A percentile compares a stretch with the other conserved stretches of the same genome.
These are phyloP conservation scores for Muscidifurax raptorellus DNA, from an alignment of 1,140 invertebrate genomes.

Conservation along the genomic window DNA sequence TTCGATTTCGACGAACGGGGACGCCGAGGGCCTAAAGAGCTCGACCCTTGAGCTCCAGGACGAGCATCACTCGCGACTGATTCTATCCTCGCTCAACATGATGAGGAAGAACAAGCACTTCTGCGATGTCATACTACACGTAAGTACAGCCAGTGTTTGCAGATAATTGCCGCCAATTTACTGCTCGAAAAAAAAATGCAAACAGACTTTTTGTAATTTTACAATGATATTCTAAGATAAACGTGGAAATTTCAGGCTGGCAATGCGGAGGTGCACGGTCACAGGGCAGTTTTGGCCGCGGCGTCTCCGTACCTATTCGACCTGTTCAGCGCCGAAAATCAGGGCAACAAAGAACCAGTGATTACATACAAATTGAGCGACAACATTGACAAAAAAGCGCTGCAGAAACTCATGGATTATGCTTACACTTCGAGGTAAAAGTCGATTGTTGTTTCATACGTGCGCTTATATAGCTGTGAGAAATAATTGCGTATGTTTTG, in stretches of 20 bases:
- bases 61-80: slow-evolving; percentile 75
- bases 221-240: too few species aligned
- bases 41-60: slow-evolving; percentile 67
- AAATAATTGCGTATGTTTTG: too few species aligned
- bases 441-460: neutral
- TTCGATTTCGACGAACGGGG: slow-evolving; percentile 58
- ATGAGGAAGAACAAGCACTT: slow-evolving; percentile 86
- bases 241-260: slow-evolving; percentile 78
- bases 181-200: neutral
- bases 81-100: slow-evolving; percentile 82
- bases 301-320: slow-evolving; percentile 87
- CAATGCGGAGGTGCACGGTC: slow-evolving; percentile 84
- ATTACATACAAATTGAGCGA: slow-evolving; percentile 82
- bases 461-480: too few species aligned
- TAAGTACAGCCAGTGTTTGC: slow-evolving; percentile 70
- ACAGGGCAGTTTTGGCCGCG: slow-evolving; percentile 85
- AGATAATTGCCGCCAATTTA: too few species aligned
- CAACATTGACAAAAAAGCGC: slow-evolving; percentile 81
- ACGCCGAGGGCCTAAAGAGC: slow-evolving; percentile 58
- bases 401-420: slow-evolving; percentile 86
- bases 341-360: slow-evolving; percentile 70
- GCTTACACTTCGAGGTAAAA: slow-evolving; percentile 83
- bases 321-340: slow-evolving; percentile 81
- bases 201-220: too few species aligned
- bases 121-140: slow-evolving; percentile 87